A percentile compares a stretch with the other conserved stretches of the same genome.
phyloP scores from a whole-genome alignment of 2,797 vertebrate species.

The Thamnophis elegans region DNA sequence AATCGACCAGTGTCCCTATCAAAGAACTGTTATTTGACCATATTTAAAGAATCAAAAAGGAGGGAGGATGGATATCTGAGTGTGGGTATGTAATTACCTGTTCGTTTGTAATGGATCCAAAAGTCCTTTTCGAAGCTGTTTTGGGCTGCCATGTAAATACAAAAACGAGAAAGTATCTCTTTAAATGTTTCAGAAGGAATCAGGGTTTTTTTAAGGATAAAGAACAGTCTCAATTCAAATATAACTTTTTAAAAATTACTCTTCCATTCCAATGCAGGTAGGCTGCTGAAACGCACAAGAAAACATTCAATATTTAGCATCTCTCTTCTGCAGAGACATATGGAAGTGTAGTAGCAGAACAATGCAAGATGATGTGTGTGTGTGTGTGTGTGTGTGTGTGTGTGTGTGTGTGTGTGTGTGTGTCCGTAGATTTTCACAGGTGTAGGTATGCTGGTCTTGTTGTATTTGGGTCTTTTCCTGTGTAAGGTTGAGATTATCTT shows the following conservation, averaged over 20 bases:
- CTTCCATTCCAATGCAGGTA: background rate
- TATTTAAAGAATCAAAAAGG: background rate
- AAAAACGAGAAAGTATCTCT: slow-evolving; percentile 53
- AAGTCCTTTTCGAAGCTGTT: slow-evolving; percentile 68
- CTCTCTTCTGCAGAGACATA: background rate
- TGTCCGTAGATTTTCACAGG: too few species aligned
- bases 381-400: too few species aligned
- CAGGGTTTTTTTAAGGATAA: background rate
- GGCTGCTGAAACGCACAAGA: background rate
- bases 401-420: too few species aligned
- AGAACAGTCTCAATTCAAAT: background rate
- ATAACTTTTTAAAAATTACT: background rate
- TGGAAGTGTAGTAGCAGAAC: background rate
- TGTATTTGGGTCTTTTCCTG: too few species aligned
- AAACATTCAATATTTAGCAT: background rate
- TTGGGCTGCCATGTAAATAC: slow-evolving; percentile 66
- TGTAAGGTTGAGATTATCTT: too few species aligned
- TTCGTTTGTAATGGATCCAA: slow-evolving; percentile 71
- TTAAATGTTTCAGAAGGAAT: slow-evolving; percentile 20
- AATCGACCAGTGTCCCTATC: too few species aligned
- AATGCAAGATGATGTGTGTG: too few species aligned
- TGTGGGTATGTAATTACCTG: slow-evolving; percentile 61
- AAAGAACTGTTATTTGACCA: background rate
- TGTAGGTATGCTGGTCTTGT: too few species aligned
- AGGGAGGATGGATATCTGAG: background rate